These are phyloP conservation scores for Nudaria mundana DNA, from an alignment of 2,888 invertebrate genomes.

Conservation along the genomic window DNA sequence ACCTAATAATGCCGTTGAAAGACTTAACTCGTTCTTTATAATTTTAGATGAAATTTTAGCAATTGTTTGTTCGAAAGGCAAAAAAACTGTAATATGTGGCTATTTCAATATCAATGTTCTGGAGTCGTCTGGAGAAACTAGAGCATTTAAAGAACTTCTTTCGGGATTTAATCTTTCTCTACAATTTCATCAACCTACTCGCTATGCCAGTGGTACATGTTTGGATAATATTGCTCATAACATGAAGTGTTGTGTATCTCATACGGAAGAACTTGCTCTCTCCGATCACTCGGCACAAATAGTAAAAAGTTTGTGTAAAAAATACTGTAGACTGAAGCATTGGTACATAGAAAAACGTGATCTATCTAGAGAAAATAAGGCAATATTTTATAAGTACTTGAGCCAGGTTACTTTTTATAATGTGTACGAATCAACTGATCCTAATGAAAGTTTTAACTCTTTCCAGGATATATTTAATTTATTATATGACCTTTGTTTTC, in stretches of 20 bases:
- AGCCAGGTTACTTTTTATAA: background rate
- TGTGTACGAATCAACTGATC: background rate
- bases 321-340: background rate
- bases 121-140: background rate
- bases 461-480: background rate
- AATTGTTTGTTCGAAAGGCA: background rate
- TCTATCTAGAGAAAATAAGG: background rate
- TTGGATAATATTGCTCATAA: background rate
- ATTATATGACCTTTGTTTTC: background rate
- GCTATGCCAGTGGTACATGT: background rate
- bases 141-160: background rate
- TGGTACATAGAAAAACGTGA: background rate
- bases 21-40: background rate
- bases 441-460: background rate
- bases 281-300: slow-evolving; percentile 4
- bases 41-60: background rate
- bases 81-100: background rate
- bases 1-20: background rate
- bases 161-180: background rate
- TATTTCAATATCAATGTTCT: background rate
- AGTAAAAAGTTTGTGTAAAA: background rate
- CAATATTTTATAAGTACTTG: background rate
- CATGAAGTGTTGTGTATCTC: background rate
- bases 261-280: background rate
- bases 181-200: background rate